Evolutionary conservation across 2,888 invertebrate species (phyloP).

Genomic region (Plagodis dolabraria): DNA sequence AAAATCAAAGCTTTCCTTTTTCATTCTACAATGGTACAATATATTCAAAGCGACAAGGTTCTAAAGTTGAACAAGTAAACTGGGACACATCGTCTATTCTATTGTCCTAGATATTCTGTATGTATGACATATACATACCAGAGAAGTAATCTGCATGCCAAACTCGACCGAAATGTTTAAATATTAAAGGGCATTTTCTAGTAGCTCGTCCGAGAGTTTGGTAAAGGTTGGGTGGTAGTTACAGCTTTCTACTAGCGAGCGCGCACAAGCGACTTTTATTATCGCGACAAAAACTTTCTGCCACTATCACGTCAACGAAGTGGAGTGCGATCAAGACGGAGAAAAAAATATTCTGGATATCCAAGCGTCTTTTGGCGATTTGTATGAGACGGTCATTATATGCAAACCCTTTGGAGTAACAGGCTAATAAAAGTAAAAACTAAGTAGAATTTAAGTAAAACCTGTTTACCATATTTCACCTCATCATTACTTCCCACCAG

Average conservation of each 20-base stretch:
- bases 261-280: too few relatives aligned
- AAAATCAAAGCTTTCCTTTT: not conserved
- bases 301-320: too few relatives aligned
- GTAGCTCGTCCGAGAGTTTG: slow-evolving; percentile 10
- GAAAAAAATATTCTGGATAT: too few relatives aligned
- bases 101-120: slow-evolving; percentile 20
- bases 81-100: slow-evolving; percentile 30
- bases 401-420: too few relatives aligned
- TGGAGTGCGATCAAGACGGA: too few relatives aligned
- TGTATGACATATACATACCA: slow-evolving; percentile 21
- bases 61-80: slow-evolving; percentile 7
- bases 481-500: too few relatives aligned
- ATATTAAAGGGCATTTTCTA: slow-evolving; percentile 26
- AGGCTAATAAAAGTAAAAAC: too few relatives aligned
- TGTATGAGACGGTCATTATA: too few relatives aligned
- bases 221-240: slow-evolving; percentile 5
- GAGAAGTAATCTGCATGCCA: slow-evolving; percentile 19
- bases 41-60: slow-evolving; percentile 2
- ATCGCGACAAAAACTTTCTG: too few relatives aligned
- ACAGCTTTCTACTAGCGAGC: not conserved
- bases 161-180: slow-evolving; percentile 19
- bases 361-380: too few relatives aligned
- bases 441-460: too few relatives aligned
- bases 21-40: not conserved
- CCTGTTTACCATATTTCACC: too few relatives aligned